Percentiles rank a stretch among this genome's conserved stretches.
Conservation (phyloP, 2,888 invertebrate species). For the Stenodera caucasica region DNA sequence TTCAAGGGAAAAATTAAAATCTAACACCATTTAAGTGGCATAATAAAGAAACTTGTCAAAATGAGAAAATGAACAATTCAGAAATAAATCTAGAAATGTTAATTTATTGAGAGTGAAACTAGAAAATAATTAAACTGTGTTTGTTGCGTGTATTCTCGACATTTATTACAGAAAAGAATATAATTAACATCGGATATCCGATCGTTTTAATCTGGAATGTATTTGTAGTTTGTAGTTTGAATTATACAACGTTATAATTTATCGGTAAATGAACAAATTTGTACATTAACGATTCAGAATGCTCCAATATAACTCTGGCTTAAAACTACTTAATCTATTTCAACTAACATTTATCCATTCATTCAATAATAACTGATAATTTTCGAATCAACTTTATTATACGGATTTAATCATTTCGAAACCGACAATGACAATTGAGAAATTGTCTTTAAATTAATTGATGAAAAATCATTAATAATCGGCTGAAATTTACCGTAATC, state of each 20-base stretch:
- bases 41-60: neutral
- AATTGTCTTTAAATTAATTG: neutral
- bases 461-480: conserved; percentile 25
- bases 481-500: conserved; percentile 14
- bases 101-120: no score
- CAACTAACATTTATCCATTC: neutral
- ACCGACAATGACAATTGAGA: neutral
- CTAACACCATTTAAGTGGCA: neutral
- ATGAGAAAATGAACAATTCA: neutral
- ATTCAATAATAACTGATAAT: neutral
- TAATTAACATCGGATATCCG: neutral
- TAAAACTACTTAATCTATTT: neutral
- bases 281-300: neutral
- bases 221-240: neutral
- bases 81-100: no score
- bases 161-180: neutral
- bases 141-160: neutral
- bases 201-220: neutral
- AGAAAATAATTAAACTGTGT: no score
- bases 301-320: neutral
- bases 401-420: neutral
- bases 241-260: neutral
- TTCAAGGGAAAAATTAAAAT: neutral
- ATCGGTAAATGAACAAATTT: neutral
- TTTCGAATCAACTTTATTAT: neutral